Conservation (phyloP, 2,797 vertebrate species). For the Siniperca undulata region DNA sequence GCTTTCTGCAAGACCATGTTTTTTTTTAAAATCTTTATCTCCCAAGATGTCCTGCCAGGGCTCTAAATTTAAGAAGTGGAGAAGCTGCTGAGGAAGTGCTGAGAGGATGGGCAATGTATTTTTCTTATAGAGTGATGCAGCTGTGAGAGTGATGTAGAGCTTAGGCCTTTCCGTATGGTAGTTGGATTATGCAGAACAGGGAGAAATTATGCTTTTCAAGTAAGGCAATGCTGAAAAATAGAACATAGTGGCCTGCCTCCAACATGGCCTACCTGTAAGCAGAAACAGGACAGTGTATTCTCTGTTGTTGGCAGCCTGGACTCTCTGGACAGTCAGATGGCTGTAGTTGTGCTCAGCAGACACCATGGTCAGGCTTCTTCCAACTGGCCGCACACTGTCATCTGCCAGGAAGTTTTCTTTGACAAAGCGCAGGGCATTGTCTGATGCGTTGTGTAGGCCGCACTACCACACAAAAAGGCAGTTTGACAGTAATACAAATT, state of each 20-base stretch:
- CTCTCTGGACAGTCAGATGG: constrained; percentile 77
- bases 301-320: constrained; percentile 62
- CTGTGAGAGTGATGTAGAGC: neutral
- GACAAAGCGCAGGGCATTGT: constrained; percentile 92
- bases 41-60: neutral
- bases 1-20: neutral
- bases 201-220: neutral
- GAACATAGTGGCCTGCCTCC: too few species aligned
- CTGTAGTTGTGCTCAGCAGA: constrained; percentile 87
- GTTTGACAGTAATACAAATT: neutral
- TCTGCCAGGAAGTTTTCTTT: constrained; percentile 96
- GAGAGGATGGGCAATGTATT: neutral
- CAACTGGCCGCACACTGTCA: constrained; percentile 79
- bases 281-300: constrained; percentile 89
- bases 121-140: neutral
- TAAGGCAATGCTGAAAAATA: neutral
- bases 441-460: constrained; percentile 87
- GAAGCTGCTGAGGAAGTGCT: neutral
- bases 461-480: constrained; percentile 82
- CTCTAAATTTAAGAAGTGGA: neutral
- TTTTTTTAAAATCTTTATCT: neutral
- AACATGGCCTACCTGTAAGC: constrained; percentile 89
- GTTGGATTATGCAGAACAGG: neutral
- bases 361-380: constrained; percentile 82
- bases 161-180: neutral